Evolutionary conservation across 2,888 invertebrate genomes (phyloP), one percentile per base, ranked within the genome.

Genomic region (Hypselothyrea guttata): DNA sequence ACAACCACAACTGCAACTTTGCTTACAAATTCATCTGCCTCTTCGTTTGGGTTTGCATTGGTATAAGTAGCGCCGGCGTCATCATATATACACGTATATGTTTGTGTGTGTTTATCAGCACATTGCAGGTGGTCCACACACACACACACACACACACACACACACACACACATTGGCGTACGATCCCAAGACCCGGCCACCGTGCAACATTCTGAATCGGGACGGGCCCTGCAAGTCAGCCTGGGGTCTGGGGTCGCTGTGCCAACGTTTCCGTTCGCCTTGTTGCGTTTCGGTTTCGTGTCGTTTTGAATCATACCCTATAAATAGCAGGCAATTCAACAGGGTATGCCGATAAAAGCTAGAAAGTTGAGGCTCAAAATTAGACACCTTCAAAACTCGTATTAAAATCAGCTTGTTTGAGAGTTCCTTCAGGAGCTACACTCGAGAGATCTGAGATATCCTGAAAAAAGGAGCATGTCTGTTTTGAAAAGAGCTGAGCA

Each of bases 181-280:
- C 44, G 31, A 7, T 8, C 27, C 22, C 22, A 22, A n/a, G 22
- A 5, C 22, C 2, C 42, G 42, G 13, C 12, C 13, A 46, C 9
- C 48, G 31, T 38, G 16, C 18, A 31, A 18, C 30, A 8, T n/a
- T n/a, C 30, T n/a, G 30, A 30, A 15, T 40, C 42, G 68, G 73
- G 55, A 47, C 48, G 58, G 59, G 56, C 63, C 47, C 55, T 61
- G 63, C 58, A 62, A 65, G 70, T 71, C 72, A 53, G 72, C 67
- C 72, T 55, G 72, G 72, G 76, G 76, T 73, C 72, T 55, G 72
- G 72, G 76, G 76, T 73, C 72, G 67, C 75, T 75, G 71, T 60
- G 73, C 73, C 69, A 53, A 35, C 77, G 57, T 79, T 83, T 79
- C 84, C 86, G 84, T 69, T 85, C 64, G 65, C 74, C 82, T 79